phyloP scores from a whole-genome alignment of 2,888 invertebrate genomes.

The Apoderus coryli region DNA sequence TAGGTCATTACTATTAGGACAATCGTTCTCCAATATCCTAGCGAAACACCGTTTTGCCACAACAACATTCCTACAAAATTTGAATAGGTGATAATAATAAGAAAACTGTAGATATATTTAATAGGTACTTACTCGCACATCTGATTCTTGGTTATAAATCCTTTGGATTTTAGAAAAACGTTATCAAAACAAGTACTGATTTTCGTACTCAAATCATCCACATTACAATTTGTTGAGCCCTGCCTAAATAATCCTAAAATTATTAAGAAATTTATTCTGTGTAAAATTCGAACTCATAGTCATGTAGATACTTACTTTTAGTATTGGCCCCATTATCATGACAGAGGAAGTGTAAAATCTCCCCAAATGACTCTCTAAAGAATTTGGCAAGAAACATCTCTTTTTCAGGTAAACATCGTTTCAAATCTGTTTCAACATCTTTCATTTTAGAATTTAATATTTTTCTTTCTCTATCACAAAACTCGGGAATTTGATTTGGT shows the following conservation, averaged over 20 bases:
- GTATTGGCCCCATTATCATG: conserved; percentile 13
- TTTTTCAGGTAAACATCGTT: conserved; percentile 8
- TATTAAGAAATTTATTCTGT: too few species aligned
- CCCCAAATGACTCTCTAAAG: conserved; percentile 12
- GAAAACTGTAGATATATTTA: neutral
- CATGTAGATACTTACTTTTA: conserved; percentile 12
- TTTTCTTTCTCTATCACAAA: conserved; percentile 11
- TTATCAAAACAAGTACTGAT: conserved; percentile 13
- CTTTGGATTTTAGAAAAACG: conserved; percentile 11
- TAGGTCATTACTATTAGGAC: neutral
- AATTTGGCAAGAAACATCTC: conserved; percentile 12
- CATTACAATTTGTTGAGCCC: conserved; percentile 4
- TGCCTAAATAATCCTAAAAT: too few species aligned
- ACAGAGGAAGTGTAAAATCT: conserved; percentile 15
- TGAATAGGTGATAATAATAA: conserved; percentile 2
- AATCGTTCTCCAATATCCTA: conserved; percentile 1
- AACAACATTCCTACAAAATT: conserved; percentile 8
- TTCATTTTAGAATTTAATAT: conserved; percentile 10
- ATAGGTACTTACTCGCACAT: conserved; percentile 15
- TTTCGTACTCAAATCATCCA: conserved; percentile 11
- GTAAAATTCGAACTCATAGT: too few species aligned
- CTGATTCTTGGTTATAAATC: conserved; percentile 9
- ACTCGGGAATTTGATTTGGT: conserved; percentile 8
- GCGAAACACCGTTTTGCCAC: conserved; percentile 8
- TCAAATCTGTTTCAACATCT: conserved; percentile 12